These are phyloP conservation scores for Varroa destructor DNA, from an alignment of 1,140 invertebrate genomes.

Conservation along the genomic window DNA sequence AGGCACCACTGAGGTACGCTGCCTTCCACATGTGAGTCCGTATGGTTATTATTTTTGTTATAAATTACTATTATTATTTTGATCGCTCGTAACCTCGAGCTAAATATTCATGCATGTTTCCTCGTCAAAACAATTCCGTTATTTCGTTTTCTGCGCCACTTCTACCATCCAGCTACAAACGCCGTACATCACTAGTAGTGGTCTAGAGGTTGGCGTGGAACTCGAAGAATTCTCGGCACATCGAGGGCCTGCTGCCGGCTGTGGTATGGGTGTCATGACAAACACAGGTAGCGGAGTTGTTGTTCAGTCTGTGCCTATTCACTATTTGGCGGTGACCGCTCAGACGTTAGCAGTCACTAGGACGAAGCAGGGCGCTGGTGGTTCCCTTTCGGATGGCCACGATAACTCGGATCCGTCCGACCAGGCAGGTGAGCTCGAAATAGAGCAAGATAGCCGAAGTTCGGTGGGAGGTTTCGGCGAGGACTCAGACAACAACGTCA, in stretches of 20 bases:
- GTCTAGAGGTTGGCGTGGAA: conserved; percentile 14
- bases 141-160: neutral
- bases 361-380: conserved; percentile 6
- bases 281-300: neutral
- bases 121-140: neutral
- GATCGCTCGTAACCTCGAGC: neutral
- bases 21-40: no score
- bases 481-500: conserved; percentile 15
- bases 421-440: neutral
- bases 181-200: neutral
- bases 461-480: neutral
- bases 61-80: neutral
- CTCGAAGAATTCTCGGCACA: conserved; percentile 13
- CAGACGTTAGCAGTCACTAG: conserved; percentile 15
- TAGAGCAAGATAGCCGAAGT: neutral
- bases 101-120: neutral
- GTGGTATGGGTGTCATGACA: neutral
- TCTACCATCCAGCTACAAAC: neutral
- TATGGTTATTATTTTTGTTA: no score
- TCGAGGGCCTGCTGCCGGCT: neutral
- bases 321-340: conserved; percentile 22
- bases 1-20: no score
- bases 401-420: conserved; percentile 11
- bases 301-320: conserved; percentile 13
- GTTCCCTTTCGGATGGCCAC: conserved; percentile 14